Evolutionary conservation across 2,113 vertebrate genomes (phyloP).

Genomic region (Plotosus lineatus): DNA sequence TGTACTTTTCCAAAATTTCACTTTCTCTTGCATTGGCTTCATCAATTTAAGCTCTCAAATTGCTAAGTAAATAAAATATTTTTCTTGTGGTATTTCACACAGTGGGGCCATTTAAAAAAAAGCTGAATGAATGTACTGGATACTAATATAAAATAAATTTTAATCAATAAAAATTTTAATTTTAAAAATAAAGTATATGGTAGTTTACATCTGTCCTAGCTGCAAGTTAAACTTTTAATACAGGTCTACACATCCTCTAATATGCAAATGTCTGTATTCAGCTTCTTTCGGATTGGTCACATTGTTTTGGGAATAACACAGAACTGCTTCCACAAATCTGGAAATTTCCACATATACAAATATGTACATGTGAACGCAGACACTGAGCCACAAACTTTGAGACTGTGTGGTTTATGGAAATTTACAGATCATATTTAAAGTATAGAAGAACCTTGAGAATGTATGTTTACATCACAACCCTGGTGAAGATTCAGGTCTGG

Average conservation of each 20-base stretch:
- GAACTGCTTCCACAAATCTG: constrained; percentile 22
- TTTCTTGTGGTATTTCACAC: background rate
- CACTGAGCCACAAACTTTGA: constrained; percentile 1
- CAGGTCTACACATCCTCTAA: background rate
- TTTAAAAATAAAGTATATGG: too few relatives aligned
- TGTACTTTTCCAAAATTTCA: background rate
- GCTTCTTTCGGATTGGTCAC: background rate
- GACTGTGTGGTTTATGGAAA: constrained; percentile 59
- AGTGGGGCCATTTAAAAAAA: background rate
- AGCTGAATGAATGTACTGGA: background rate
- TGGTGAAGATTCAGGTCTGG: constrained; percentile 66
- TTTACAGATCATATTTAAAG: constrained; percentile 61
- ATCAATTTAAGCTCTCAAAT: background rate
- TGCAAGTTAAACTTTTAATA: background rate
- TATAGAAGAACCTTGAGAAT: constrained; percentile 32
- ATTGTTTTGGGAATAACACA: constrained; percentile 22
- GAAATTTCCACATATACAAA: too few relatives aligned
- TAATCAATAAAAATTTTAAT: too few relatives aligned
- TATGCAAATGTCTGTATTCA: background rate
- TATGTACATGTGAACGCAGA: constrained; percentile 20
- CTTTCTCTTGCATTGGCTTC: background rate
- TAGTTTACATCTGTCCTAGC: background rate
- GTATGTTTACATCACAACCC: constrained; percentile 63
- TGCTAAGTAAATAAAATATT: too few relatives aligned
- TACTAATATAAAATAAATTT: too few relatives aligned